Conservation (phyloP, 2,797 vertebrate genomes). For the Todus mexicanus region DNA sequence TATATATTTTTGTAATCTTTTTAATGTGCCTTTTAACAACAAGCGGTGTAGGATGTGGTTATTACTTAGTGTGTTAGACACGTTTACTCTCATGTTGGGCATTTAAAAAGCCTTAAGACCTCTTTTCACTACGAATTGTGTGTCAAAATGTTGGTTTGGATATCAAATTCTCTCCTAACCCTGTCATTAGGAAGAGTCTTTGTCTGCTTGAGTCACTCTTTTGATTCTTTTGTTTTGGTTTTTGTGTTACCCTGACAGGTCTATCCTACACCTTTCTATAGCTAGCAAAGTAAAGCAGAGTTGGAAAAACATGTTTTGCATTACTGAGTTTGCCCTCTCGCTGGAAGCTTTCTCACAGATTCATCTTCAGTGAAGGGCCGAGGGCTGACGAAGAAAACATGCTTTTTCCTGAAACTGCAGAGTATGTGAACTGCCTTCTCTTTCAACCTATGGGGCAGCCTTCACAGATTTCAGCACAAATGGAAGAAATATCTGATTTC, state of each 20-base stretch:
- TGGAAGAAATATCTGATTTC: slow-evolving; percentile 64
- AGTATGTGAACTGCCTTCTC: slow-evolving; percentile 45
- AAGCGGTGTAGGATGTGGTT: neutral
- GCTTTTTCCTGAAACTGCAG: slow-evolving; percentile 2
- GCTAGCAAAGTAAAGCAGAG: neutral
- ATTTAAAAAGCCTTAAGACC: slow-evolving; percentile 16
- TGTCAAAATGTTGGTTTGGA: slow-evolving; percentile 26
- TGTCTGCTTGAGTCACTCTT: neutral
- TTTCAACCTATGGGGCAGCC: slow-evolving; percentile 48
- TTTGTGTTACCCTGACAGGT: slow-evolving; percentile 31
- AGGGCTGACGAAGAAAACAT: slow-evolving; percentile 16
- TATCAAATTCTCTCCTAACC: slow-evolving; percentile 32
- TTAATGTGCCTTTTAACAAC: neutral
- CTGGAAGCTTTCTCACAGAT: slow-evolving; percentile 54
- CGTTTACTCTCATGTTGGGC: neutral
- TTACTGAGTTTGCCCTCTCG: slow-evolving; percentile 16
- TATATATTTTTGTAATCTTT: neutral
- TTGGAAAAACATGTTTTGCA: slow-evolving; percentile 50
- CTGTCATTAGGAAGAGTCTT: slow-evolving; percentile 11
- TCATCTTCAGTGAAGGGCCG: neutral
- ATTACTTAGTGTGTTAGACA: neutral
- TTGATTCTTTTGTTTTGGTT: neutral
- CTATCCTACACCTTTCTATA: slow-evolving; percentile 52
- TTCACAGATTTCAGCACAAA: slow-evolving; percentile 62
- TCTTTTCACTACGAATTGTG: slow-evolving; percentile 2